Evolutionary conservation across 2,888 invertebrate genomes (phyloP).

Genomic region (Aporophyla lueneburgensis): DNA sequence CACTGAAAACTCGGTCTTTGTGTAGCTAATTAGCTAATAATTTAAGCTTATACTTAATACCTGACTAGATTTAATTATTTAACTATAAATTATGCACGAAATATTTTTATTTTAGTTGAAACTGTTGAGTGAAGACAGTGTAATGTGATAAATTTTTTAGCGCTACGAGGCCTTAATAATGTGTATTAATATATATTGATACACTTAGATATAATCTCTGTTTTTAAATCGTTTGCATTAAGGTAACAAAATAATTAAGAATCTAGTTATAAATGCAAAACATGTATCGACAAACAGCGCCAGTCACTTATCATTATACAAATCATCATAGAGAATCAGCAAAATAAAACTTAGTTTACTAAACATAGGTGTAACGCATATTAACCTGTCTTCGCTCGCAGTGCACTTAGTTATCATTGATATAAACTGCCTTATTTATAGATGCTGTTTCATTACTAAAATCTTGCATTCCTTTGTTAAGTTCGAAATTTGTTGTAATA

Average conservation of each 20-base stretch:
- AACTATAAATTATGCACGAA: slow-evolving; percentile 53
- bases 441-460: slow-evolving; percentile 44
- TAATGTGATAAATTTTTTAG: slow-evolving; percentile 34
- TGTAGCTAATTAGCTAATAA: slow-evolving; percentile 67
- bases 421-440: slow-evolving; percentile 56
- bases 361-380: slow-evolving; percentile 14
- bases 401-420: slow-evolving; percentile 28
- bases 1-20: slow-evolving; percentile 60
- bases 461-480: slow-evolving; percentile 59
- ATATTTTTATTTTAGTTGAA: slow-evolving; percentile 37
- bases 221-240: slow-evolving; percentile 32
- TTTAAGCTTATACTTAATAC: slow-evolving; percentile 73
- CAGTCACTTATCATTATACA: slow-evolving; percentile 16
- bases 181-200: slow-evolving; percentile 11
- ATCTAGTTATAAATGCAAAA: slow-evolving; percentile 21
- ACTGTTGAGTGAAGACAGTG: slow-evolving; percentile 60
- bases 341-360: slow-evolving; percentile 6
- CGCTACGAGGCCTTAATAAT: slow-evolving; percentile 54
- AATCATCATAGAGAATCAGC: slow-evolving; percentile 16
- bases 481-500: slow-evolving; percentile 23
- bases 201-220: slow-evolving; percentile 18
- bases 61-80: slow-evolving; percentile 77
- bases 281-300: slow-evolving; percentile 4
- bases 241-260: slow-evolving; percentile 16
- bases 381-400: slow-evolving; percentile 58